These are phyloP conservation scores for Drosophila baimaii DNA, from an alignment of 1,140 invertebrate species.

Conservation along the genomic window DNA sequence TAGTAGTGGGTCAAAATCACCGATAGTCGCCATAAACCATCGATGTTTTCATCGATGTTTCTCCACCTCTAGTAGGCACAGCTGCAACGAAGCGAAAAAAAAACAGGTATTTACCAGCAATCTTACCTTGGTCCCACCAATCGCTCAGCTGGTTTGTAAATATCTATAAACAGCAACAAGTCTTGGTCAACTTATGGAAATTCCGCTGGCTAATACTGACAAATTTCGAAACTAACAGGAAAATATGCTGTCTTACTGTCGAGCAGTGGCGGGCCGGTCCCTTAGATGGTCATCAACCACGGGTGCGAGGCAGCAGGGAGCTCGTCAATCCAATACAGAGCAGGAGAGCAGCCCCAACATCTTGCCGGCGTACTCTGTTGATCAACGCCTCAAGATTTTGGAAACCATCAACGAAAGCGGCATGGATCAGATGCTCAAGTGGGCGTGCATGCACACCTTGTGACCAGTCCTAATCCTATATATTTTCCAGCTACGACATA, in stretches of 20 bases:
- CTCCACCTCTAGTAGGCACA: too few species aligned
- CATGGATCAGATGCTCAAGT: slow-evolving; percentile 56
- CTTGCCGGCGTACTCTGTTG: slow-evolving; percentile 47
- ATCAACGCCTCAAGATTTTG: slow-evolving; percentile 54
- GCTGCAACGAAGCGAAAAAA: neutral
- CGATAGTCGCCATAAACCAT: too few species aligned
- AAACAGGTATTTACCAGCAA: neutral
- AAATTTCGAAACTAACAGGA: neutral
- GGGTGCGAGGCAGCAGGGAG: neutral
- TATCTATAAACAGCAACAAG: neutral
- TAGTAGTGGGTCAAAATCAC: too few species aligned
- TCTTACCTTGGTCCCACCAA: slow-evolving; percentile 4
- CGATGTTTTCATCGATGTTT: neutral
- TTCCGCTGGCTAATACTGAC: neutral
- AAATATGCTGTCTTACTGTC: slow-evolving; percentile 20
- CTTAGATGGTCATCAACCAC: neutral
- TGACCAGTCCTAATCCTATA: neutral
- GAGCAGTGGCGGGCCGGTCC: neutral
- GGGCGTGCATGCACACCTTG: neutral
- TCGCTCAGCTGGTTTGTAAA: slow-evolving; percentile 1
- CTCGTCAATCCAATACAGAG: neutral
- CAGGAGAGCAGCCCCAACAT: neutral
- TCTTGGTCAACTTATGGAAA: neutral
- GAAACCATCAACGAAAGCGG: slow-evolving; percentile 47
- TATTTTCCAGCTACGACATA: slow-evolving; percentile 69